phyloP scores from a whole-genome alignment of 2,797 vertebrate species.

The Spinus pinus region DNA sequence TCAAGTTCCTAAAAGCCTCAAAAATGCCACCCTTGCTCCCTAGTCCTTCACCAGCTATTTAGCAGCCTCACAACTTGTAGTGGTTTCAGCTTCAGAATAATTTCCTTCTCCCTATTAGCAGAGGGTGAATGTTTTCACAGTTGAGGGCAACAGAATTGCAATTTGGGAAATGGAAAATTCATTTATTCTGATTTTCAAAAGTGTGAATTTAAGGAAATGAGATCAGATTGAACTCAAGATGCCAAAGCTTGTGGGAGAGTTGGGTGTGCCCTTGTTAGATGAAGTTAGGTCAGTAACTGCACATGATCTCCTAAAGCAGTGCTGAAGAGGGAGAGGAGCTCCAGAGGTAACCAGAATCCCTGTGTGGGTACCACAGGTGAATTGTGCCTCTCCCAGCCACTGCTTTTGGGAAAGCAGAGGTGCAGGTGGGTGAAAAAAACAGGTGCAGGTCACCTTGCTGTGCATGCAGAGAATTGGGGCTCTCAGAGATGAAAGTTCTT shows the following conservation, averaged over 20 bases:
- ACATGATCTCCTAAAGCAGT: rapidly evolving
- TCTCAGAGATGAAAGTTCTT: not conserved
- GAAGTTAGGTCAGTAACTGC: not conserved
- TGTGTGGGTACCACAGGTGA: not conserved
- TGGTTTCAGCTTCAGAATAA: not conserved
- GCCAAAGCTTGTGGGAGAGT: not conserved
- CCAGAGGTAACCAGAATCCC: not conserved
- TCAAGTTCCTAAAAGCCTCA: not conserved
- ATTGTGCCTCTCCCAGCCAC: not conserved
- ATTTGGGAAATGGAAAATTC: not conserved
- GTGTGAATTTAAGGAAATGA: not conserved
- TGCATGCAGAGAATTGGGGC: not conserved
- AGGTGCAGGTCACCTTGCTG: rapidly evolving
- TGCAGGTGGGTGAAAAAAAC: not conserved
- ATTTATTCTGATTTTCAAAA: not conserved
- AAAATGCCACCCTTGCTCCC: not conserved
- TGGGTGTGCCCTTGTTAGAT: not conserved
- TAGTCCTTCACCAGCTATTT: not conserved
- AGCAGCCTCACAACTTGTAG: not conserved
- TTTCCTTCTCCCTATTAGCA: not conserved
- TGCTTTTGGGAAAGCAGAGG: not conserved
- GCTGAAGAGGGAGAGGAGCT: not conserved
- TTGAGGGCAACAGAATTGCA: not conserved
- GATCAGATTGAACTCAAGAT: not conserved
- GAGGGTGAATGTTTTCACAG: not conserved